phyloP scores from a whole-genome alignment of 1,140 invertebrate genomes.

The Sarcophaga bullata region DNA sequence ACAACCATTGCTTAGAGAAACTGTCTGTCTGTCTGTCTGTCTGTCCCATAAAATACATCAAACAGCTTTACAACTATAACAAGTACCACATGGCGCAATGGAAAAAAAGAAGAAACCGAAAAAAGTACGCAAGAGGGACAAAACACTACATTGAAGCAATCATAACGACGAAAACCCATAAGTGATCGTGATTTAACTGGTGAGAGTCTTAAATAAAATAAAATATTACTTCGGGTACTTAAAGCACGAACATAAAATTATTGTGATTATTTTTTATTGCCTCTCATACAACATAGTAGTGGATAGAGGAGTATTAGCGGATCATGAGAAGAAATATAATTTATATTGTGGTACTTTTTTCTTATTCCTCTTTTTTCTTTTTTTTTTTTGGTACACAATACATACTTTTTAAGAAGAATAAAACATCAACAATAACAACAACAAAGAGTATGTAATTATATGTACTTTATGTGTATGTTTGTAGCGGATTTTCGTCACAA shows the following conservation, averaged over 20 bases:
- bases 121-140: conserved; percentile 8
- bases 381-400: neutral
- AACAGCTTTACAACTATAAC: neutral
- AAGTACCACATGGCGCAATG: neutral
- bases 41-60: neutral
- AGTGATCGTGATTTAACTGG: conserved; percentile 40
- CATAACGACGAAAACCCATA: neutral
- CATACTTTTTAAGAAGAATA: neutral
- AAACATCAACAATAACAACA: too few species aligned
- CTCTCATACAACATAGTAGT: neutral
- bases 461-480: neutral
- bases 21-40: too few species aligned
- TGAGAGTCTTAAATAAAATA: conserved; percentile 38
- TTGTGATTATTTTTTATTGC: neutral
- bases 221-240: conserved; percentile 28
- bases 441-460: neutral
- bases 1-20: neutral
- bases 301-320: neutral
- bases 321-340: conserved; percentile 32
- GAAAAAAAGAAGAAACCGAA: neutral
- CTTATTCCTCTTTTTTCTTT: too few species aligned
- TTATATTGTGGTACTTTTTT: neutral
- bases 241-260: conserved; percentile 35
- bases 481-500: conserved; percentile 34
- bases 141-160: neutral